phyloP scores from a whole-genome alignment of 2,888 invertebrate genomes.

The Xylota segnis region DNA sequence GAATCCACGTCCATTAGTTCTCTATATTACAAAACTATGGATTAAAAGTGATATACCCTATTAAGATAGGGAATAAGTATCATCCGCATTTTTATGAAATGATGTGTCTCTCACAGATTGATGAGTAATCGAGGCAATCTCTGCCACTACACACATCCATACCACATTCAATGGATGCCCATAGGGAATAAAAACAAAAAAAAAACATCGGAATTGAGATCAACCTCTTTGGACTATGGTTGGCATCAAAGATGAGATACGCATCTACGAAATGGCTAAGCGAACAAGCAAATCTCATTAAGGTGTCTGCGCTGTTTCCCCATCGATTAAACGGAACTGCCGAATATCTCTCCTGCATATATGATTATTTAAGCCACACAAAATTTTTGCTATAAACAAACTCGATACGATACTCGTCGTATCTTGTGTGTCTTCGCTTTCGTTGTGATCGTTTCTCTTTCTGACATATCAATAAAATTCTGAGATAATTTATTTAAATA shows the following conservation, averaged over 20 bases:
- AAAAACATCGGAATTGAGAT: conserved; percentile 52
- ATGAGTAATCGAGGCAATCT: conserved; percentile 81
- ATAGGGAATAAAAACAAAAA: conserved; percentile 23
- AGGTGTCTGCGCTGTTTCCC: conserved; percentile 78
- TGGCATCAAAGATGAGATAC: conserved; percentile 79
- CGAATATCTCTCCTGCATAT: conserved; percentile 74
- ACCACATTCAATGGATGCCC: conserved; percentile 19
- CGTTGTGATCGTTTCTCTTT: conserved; percentile 49
- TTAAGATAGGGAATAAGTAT: conserved; percentile 69
- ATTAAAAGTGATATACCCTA: conserved; percentile 62
- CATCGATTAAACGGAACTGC: conserved; percentile 75
- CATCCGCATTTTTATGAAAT: conserved; percentile 76
- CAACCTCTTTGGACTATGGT: conserved; percentile 56
- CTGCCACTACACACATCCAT: conserved; percentile 40
- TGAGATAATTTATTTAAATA: conserved; percentile 75
- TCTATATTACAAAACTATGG: conserved; percentile 41
- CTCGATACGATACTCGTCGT: conserved; percentile 43
- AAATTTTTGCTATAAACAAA: conserved; percentile 66
- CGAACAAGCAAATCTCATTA: conserved; percentile 85
- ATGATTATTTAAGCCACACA: conserved; percentile 74
- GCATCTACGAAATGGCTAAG: conserved; percentile 83
- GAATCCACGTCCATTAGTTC: conserved; percentile 11
- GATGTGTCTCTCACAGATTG: conserved; percentile 83
- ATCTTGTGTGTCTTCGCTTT: conserved; percentile 50
- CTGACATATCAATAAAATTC: conserved; percentile 68